phyloP scores from a whole-genome alignment of 2,888 invertebrate genomes.

The Caenorhabditis uteleia region DNA sequence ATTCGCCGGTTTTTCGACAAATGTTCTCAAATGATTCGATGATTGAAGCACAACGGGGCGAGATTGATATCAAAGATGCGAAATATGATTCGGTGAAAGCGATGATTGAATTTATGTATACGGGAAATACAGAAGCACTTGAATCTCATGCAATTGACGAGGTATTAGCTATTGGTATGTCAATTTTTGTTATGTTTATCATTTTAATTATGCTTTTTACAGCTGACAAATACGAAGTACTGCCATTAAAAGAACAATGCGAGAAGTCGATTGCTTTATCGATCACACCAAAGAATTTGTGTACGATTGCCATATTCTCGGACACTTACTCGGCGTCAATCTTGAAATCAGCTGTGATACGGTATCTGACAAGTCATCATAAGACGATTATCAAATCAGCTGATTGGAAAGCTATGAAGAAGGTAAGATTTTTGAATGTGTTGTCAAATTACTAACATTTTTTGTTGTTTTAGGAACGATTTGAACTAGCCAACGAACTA shows the following conservation, averaged over 20 bases:
- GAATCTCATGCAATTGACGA: conserved; percentile 55
- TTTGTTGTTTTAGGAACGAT: conserved; percentile 27
- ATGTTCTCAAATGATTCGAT: conserved; percentile 63
- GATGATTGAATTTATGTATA: conserved; percentile 67
- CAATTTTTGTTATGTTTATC: neutral
- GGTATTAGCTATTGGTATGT: conserved; percentile 54
- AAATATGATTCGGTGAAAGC: conserved; percentile 59
- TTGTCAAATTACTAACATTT: neutral
- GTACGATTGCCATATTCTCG: conserved; percentile 51
- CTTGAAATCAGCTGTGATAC: conserved; percentile 50
- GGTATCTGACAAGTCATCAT: conserved; percentile 55
- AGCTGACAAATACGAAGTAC: conserved; percentile 66
- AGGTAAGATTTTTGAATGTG: conserved; percentile 13
- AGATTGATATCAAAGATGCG: conserved; percentile 63
- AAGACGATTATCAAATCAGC: conserved; percentile 50
- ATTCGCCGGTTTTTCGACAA: conserved; percentile 62
- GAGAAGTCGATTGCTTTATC: conserved; percentile 54
- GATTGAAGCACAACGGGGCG: conserved; percentile 64
- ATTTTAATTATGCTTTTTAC: conserved; percentile 10
- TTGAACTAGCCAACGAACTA: conserved; percentile 59
- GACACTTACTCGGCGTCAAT: conserved; percentile 54
- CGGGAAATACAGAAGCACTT: conserved; percentile 48
- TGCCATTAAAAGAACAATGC: conserved; percentile 62
- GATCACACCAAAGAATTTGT: conserved; percentile 52
- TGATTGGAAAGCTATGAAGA: conserved; percentile 62